Base-by-base conservation (phyloP, 2,797 vertebrate species). In the Chaetophractus vellerosus region DNA sequence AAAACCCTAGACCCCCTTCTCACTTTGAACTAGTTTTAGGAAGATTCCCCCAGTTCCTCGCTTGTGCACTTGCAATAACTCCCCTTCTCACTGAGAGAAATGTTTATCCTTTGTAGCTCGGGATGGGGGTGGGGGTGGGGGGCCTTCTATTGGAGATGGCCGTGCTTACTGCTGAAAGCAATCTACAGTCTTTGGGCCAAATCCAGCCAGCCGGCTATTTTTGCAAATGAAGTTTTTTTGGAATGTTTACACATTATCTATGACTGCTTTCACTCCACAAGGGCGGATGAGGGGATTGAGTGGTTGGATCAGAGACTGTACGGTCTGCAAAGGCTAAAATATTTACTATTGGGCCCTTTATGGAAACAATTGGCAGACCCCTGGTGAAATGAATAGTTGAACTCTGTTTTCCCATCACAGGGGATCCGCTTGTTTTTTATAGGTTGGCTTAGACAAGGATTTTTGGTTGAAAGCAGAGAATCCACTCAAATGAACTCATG, bases 401-500 rank as follows among this genome's bases (percentile, higher is more conserved):
- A 85, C 81, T 92, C 78, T 90, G 31, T 15, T 94, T 93, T 81
- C 38, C 8, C 15, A 36, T 38, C 72, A 55, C 59, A 63, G 23
- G 4, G 9, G 12, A 87, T 74, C 3, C 63, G 66, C 85, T 82
- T 66, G 6, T 28, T 36, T 79, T 38, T 92, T 31, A 33, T 66
- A 85, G 92, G 41, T 36, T 93, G 45, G 79, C 16, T 76, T 69
- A 68, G 5, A 79, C 3, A 38, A 83, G 41, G 28, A 21, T 23
- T 94, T 97, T 78, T 84, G 64, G 9, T 75, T 90, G 41, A 95
- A 93, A 86, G 19, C 15, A 81, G 68, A 85, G 24, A 88, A 80
- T 88, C 19, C 45, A 80, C 48, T 83, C 83, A 85, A 71, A 71
- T 59, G 21, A 5, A 19, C 55, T 90, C 52, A 88, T 81, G 61